Conservation (phyloP, 2,888 invertebrate genomes). For the Lapara coniferarum region DNA sequence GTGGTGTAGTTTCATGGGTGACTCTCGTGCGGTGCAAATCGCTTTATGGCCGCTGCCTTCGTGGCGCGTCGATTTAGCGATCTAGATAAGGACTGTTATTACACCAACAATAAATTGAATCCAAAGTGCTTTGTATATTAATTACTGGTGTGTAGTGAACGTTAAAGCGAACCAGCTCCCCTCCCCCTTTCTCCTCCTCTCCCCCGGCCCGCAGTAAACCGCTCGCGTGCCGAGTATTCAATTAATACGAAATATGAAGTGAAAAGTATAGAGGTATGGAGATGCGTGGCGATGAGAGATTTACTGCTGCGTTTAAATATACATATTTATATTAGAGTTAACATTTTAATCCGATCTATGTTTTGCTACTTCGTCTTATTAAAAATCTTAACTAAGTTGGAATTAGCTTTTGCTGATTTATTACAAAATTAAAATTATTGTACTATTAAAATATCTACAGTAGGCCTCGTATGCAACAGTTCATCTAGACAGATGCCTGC, state of each 20-base stretch:
- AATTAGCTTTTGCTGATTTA: no score
- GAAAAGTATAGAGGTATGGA: not conserved
- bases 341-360: not conserved
- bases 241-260: constrained; percentile 14
- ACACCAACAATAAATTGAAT: constrained; percentile 20
- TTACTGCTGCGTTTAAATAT: not conserved
- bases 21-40: not conserved
- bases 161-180: not conserved
- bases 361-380: no score
- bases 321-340: not conserved
- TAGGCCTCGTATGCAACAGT: no score
- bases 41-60: constrained; percentile 15
- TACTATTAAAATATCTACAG: no score
- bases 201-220: not conserved
- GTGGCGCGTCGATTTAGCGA: constrained; percentile 10
- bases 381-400: no score
- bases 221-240: constrained; percentile 10
- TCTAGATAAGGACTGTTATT: constrained; percentile 22
- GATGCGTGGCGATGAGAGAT: not conserved
- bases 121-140: constrained; percentile 16
- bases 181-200: not conserved
- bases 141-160: constrained; percentile 5
- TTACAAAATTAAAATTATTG: no score
- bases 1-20: not conserved
- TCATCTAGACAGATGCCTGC: no score